phyloP scores from a whole-genome alignment of 2,888 invertebrate species.

The Miltochrista miniata region DNA sequence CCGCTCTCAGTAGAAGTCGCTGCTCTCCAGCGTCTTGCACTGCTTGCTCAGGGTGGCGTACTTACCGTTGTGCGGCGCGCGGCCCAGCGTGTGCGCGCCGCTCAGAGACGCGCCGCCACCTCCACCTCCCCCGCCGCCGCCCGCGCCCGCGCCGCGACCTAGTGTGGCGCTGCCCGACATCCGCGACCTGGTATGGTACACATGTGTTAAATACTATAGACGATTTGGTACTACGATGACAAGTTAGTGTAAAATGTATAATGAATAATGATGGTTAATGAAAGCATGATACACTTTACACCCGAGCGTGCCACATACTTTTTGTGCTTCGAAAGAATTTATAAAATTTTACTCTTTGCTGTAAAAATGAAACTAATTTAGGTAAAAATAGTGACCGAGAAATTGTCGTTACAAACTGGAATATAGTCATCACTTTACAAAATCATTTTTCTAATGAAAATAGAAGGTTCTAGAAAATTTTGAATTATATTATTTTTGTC shows the following conservation, averaged over 20 bases:
- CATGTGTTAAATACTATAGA: neutral
- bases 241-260: conserved; percentile 12
- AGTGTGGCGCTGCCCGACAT: conserved; percentile 64
- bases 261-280: conserved; percentile 8
- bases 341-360: no score
- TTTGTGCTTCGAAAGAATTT: neutral
- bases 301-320: conserved; percentile 5
- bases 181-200: conserved; percentile 50
- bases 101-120: conserved; percentile 69
- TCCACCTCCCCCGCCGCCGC: conserved; percentile 44
- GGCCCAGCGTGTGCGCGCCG: conserved; percentile 86
- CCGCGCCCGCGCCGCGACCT: conserved; percentile 39
- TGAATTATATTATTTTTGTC: no score
- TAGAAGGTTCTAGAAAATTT: no score
- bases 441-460: no score
- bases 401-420: no score
- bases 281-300: conserved; percentile 18
- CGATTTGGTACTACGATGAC: neutral
- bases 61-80: conserved; percentile 91
- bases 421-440: no score
- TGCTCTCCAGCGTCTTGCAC: conserved; percentile 97
- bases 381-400: neutral
- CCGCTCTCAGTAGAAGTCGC: conserved; percentile 97
- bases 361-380: no score
- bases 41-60: conserved; percentile 98